Evolutionary conservation across 2,888 invertebrate genomes (phyloP), one percentile per base, ranked within the genome.

Genomic region (Zhuqinia jingwanae): DNA sequence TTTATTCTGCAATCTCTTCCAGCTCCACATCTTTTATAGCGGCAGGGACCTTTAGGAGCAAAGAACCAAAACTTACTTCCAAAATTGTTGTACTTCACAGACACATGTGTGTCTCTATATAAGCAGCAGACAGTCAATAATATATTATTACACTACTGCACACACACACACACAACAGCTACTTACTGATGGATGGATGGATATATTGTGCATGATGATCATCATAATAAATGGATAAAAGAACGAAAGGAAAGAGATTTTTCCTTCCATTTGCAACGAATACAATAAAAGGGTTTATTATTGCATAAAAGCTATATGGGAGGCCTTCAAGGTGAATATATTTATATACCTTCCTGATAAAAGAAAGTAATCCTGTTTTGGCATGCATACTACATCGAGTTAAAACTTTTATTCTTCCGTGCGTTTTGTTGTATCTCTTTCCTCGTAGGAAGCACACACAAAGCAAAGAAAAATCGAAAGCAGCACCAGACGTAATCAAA

Each of bases 1-100:
- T 92, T 92, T 83, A 94, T 92, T 47, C 93, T 93, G 92, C 95
- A 95, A 92, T 95, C 95, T 83, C 94, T 93, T n/a, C 95, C 95
- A 89, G 94, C 94, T 65, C 94, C 94, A 92, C 95, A 95, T 92
- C 95, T 94, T 91, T 65, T 83, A 68, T 65, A 70, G 36, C 68
- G 75, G 56, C 87, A 87, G 1, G 8, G 25, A 45, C 70, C 70
- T 70, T n/a, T 20, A n/a, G n/a, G n/a, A n/a, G n/a, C n/a, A n/a
- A n/a, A n/a, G n/a, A n/a, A n/a, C n/a, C n/a, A n/a, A n/a, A n/a
- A n/a, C n/a, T n/a, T n/a, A n/a, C n/a, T n/a, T n/a, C n/a, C n/a
- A n/a, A n/a, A n/a, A n/a, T n/a, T n/a, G n/a, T n/a, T n/a, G n/a
- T n/a, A n/a, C n/a, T n/a, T 11, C 6, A 42, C 42, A 8, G 42